Base-by-base conservation (phyloP, 2,888 invertebrate species). In the Hartigia nigra region DNA sequence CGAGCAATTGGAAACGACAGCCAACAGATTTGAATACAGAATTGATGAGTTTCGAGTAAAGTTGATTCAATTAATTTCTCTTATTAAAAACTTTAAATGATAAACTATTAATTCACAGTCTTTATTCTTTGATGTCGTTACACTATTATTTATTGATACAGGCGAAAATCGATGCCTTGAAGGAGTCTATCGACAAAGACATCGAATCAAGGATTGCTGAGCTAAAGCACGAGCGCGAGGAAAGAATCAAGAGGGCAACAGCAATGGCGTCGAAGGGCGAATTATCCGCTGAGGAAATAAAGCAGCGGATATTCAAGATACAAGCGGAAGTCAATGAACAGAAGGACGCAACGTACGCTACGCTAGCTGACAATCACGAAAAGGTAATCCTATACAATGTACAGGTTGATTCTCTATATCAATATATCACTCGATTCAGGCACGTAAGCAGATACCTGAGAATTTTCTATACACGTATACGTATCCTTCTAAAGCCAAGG, bases 31-130 rank as follows among this genome's bases (percentile, higher is more conserved):
- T 55, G 91, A 93, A 55, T 93, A 94, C 84, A 94, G 94, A 90
- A 90, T 93, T 80, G 93, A 93, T 84, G 93, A 93, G 87, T 94
- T 93, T 82, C 92, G 93, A 91, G 94, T 93, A 90, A 87, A 69
- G 77, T 72, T 23, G 4, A 39, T 14, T 23, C 23, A 5, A 23
- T 55, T 9, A 55, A 55, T 23, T 23, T 55, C 23, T 23, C 23
- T 12, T 70, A 4, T 76, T n/a, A 23, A 37, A 77, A 9, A 4
- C 31, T 39, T 12, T 74, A 12, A 77, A 74, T 14, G 9, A 1
- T n/a, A 1, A 31, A 77, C 32, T 3, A 77, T 14, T 34, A 36
- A 36, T 77, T 55, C 55, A 0, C 23, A 55, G 55, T 55, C 23
- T 9, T 4, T 23, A 3, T 37, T 74, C 32, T 69, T 39, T 75